These are phyloP conservation scores for Manis pentadactyla DNA, from an alignment of 2,797 vertebrate species.

Conservation along the genomic window DNA sequence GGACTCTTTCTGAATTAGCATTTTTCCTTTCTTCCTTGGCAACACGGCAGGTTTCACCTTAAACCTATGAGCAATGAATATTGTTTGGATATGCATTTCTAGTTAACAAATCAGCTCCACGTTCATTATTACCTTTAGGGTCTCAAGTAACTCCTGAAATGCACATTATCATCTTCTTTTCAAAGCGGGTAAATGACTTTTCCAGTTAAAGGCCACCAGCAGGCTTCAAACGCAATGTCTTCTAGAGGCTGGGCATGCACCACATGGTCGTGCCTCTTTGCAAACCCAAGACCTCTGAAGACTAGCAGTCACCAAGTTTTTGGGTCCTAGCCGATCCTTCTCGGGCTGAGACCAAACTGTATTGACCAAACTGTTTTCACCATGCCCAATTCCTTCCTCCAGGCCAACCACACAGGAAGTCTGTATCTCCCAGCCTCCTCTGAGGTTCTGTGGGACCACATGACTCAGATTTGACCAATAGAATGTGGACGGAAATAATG, in stretches of 20 bases:
- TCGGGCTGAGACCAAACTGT: rapidly evolving
- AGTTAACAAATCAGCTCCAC: background rate
- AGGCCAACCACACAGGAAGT: background rate
- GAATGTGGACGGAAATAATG: background rate
- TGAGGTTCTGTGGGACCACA: background rate
- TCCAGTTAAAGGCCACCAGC: background rate
- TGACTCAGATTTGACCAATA: background rate
- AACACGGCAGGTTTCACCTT: background rate
- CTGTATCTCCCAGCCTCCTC: background rate
- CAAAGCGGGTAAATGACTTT: background rate
- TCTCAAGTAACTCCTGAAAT: background rate
- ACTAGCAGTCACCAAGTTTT: background rate
- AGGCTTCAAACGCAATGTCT: background rate
- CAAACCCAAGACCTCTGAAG: background rate
- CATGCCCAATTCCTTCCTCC: background rate
- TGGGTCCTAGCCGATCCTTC: background rate
- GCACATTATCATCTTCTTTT: background rate
- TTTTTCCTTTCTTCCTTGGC: background rate
- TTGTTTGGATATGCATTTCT: background rate
- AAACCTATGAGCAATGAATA: background rate
- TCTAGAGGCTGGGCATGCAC: rapidly evolving
- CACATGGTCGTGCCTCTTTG: background rate
- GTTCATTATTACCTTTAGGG: background rate
- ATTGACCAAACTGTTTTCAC: too few relatives aligned
- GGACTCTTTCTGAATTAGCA: background rate